Evolutionary conservation across 2,797 vertebrate genomes (phyloP).

Genomic region (Zenarchopterus dispar): DNA sequence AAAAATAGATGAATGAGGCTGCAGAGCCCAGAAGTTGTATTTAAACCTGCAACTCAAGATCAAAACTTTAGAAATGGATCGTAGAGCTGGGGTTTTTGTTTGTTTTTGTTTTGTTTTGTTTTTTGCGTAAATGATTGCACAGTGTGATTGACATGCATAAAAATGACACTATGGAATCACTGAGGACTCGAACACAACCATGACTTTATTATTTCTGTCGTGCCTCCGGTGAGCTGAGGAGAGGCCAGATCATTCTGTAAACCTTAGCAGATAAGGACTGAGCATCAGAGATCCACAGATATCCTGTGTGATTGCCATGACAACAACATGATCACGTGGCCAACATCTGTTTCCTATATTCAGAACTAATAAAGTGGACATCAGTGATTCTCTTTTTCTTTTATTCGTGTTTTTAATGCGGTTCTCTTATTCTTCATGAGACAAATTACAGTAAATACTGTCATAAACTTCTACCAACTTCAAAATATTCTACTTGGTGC

Average conservation of each 20-base stretch:
- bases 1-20: constrained; percentile 15
- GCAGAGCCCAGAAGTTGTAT: not conserved
- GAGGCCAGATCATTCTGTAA: constrained; percentile 40
- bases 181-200: constrained; percentile 56
- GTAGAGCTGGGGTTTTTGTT: constrained; percentile 45
- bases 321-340: constrained; percentile 51
- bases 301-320: constrained; percentile 54
- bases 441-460: not conserved
- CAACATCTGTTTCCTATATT: constrained; percentile 61
- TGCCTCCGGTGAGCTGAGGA: constrained; percentile 69
- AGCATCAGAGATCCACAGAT: constrained; percentile 49
- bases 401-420: constrained; percentile 26
- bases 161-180: constrained; percentile 58
- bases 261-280: constrained; percentile 40
- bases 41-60: constrained; percentile 11
- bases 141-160: constrained; percentile 55
- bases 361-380: constrained; percentile 71
- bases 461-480: not conserved
- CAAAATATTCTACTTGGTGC: constrained; percentile 6
- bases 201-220: constrained; percentile 67
- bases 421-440: constrained; percentile 16
- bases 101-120: too few species aligned
- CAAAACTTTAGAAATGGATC: constrained; percentile 36
- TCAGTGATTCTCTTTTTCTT: constrained; percentile 52
- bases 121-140: constrained; percentile 51